A percentile compares a stretch with the other conserved stretches of the same genome.
phyloP scores from a whole-genome alignment of 2,797 vertebrate species.

The Rhynchonycteris naso region DNA sequence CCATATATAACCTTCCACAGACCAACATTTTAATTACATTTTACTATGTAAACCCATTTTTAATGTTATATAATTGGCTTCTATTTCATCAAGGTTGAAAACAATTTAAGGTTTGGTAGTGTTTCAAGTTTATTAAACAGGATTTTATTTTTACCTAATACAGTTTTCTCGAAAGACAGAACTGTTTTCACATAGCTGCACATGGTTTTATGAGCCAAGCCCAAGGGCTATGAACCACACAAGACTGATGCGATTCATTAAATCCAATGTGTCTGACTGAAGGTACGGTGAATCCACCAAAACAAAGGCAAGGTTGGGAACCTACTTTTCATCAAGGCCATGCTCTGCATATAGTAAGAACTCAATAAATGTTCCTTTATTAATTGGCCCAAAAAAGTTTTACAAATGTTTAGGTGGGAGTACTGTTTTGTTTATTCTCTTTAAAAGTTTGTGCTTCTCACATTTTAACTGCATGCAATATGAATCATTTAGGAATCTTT shows the following conservation, averaged over 20 bases:
- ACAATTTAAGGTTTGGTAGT: not conserved
- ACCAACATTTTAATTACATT: conserved; percentile 45
- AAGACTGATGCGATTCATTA: not conserved
- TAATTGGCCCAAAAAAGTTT: not conserved
- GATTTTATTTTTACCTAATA: conserved; percentile 49
- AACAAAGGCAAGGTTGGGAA: not conserved
- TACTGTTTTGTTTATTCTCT: not conserved
- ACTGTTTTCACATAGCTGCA: not conserved
- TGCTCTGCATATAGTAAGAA: not conserved
- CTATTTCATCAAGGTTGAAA: not conserved
- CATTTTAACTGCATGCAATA: not conserved
- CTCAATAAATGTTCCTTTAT: not conserved
- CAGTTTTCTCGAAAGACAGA: not conserved
- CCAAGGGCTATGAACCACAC: not conserved
- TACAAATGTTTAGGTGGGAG: not conserved
- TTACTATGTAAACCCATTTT: not conserved
- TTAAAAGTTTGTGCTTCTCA: not conserved
- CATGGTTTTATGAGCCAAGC: not conserved
- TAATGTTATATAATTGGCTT: conserved; percentile 10
- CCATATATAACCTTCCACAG: conserved; percentile 18
- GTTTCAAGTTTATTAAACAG: conserved; percentile 45
- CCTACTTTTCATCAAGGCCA: not conserved
- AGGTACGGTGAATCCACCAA: not conserved
- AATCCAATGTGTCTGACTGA: not conserved
- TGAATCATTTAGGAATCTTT: not conserved